Conservation (phyloP, 2,888 invertebrate species). For the Lasioglossum pauxillum region DNA sequence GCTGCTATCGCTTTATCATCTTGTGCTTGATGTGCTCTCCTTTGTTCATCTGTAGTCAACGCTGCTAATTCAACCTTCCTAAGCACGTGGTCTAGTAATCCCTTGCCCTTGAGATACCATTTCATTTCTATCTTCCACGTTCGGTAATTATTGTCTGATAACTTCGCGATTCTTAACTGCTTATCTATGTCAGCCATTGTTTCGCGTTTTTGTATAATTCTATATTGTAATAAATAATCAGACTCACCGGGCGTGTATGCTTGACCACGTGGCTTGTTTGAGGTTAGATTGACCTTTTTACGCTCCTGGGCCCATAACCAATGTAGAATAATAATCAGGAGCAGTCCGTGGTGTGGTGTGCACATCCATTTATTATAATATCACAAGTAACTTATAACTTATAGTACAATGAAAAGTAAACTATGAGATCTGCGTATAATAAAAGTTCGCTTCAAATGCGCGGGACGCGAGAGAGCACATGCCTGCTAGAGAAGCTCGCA, state of each 20-base stretch:
- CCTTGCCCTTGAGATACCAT: background rate
- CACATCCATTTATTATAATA: no score
- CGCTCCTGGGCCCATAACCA: background rate
- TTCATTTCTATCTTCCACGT: conserved; percentile 29
- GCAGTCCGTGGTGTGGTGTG: no score
- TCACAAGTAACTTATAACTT: no score
- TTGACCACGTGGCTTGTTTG: background rate
- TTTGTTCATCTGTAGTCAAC: background rate
- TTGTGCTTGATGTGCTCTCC: background rate
- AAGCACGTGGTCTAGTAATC: background rate
- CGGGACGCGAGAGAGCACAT: no score
- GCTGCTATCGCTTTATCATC: background rate
- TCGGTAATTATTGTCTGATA: background rate
- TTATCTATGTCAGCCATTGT: background rate
- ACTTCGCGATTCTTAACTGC: background rate
- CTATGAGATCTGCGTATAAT: no score
- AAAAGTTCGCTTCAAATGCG: no score
- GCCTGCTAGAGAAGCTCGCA: no score
- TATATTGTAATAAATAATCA: background rate
- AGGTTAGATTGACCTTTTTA: background rate
- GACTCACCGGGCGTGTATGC: background rate
- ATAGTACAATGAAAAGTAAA: no score
- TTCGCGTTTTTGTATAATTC: background rate
- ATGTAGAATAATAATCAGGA: no score
- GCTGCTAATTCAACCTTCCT: background rate